Percentiles rank a stretch among this genome's conserved stretches.
phyloP scores from a whole-genome alignment of 2,797 vertebrate genomes.

The Hyperoplus lanceolatus region DNA sequence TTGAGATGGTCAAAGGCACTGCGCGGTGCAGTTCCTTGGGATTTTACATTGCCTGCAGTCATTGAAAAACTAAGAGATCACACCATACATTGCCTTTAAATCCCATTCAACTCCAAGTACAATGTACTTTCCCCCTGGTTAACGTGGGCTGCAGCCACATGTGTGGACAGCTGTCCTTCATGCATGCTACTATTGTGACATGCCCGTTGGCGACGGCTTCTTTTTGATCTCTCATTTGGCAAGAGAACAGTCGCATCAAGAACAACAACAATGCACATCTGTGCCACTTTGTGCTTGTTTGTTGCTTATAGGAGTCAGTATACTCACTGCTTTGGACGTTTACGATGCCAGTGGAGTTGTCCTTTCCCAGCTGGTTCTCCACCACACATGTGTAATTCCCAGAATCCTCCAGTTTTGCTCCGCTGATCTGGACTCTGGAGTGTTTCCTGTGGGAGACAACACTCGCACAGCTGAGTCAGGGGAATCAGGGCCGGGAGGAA shows the following conservation, averaged over 20 bases:
- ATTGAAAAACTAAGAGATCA: constrained; percentile 25
- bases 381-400: constrained; percentile 98
- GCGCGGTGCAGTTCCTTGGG: constrained; percentile 2
- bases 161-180: constrained; percentile 80
- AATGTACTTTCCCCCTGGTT: constrained; percentile 48
- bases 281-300: constrained; percentile 32
- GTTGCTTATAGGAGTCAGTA: constrained; percentile 58
- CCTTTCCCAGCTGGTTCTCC: constrained; percentile 92
- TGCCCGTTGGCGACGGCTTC: constrained; percentile 66
- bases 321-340: constrained; percentile 97
- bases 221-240: constrained; percentile 71
- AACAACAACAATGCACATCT: constrained; percentile 64
- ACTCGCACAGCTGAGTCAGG: constrained; percentile 80
- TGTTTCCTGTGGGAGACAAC: constrained; percentile 90
- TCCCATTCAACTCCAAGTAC: constrained; percentile 39
- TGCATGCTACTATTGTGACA: constrained; percentile 67
- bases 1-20: constrained; percentile 18
- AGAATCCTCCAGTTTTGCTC: constrained; percentile 93
- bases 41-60: constrained; percentile 18
- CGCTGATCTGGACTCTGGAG: constrained; percentile 96
- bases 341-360: constrained; percentile 92
- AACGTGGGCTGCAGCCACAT: constrained; percentile 51
- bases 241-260: constrained; percentile 64
- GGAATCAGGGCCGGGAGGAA: constrained; percentile 77
- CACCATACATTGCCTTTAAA: constrained; percentile 29